These are phyloP conservation scores for Andrena praecox DNA, from an alignment of 2,888 invertebrate species.

Conservation along the genomic window DNA sequence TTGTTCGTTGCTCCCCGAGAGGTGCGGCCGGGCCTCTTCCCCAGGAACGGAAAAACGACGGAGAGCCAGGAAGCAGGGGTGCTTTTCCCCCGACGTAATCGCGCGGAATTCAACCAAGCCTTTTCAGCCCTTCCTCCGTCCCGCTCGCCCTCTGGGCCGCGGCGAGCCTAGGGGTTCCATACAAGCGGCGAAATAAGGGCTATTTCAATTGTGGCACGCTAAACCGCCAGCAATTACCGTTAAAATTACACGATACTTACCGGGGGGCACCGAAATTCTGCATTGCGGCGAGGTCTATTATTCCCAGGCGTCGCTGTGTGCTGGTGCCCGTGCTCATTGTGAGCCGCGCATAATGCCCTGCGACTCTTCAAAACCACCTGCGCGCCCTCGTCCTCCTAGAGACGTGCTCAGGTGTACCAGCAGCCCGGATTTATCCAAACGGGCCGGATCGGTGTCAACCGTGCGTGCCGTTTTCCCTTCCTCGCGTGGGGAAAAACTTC, in stretches of 20 bases:
- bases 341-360: slow-evolving; percentile 64
- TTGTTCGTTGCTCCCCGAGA: background rate
- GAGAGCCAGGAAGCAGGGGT: slow-evolving; percentile 11
- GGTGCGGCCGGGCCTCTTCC: background rate
- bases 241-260: slow-evolving; percentile 82
- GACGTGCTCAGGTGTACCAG: slow-evolving; percentile 57
- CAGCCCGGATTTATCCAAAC: slow-evolving; percentile 26
- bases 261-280: slow-evolving; percentile 77
- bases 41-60: background rate
- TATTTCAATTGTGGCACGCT: slow-evolving; percentile 79
- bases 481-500: background rate
- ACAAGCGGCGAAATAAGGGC: slow-evolving; percentile 65
- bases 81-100: slow-evolving; percentile 23
- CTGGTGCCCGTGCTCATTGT: slow-evolving; percentile 67
- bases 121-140: slow-evolving; percentile 12
- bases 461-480: slow-evolving; percentile 8
- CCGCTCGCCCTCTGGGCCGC: background rate
- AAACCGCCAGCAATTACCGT: slow-evolving; percentile 79
- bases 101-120: slow-evolving; percentile 45
- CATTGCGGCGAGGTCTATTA: slow-evolving; percentile 80
- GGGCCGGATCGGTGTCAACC: slow-evolving; percentile 14
- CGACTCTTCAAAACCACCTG: slow-evolving; percentile 67
- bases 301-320: slow-evolving; percentile 70
- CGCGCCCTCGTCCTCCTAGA: slow-evolving; percentile 28
- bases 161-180: slow-evolving; percentile 23